Base-by-base conservation (phyloP, 2,113 vertebrate species). In the Gymnobelideus leadbeateri region DNA sequence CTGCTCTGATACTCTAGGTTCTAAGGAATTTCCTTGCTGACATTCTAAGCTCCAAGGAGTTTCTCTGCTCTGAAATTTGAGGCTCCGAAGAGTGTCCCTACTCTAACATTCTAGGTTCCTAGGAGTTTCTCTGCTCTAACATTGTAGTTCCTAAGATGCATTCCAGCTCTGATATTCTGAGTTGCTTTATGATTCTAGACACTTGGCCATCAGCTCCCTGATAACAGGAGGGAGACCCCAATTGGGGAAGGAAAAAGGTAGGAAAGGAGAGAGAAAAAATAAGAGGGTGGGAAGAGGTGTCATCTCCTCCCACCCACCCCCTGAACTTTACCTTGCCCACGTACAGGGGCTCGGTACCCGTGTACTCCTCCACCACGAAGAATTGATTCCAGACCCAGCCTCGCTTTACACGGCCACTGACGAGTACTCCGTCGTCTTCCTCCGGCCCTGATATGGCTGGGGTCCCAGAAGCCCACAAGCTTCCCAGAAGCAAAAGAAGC, bases 371-470 rank as follows among this genome's bases (percentile, higher is more conserved):
- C 98, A 99, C 99, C 97, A 99, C 99, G 93, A 99, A 99, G 98
- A 99, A 99, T 94, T 99, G 99, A 97, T 99, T 99, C 99, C 99
- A 99, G 95, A 99, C 99, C 99, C 99, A 99, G 98, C 99, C 99
- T n/a, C 99, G 99, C 98, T 99, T 99, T 94, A 99, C 99, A 54
- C 99, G 98, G 91, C 99, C 99, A 0, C 98, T 4, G 0, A 98
- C 98, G n/a, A 98, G 98, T 61, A 98, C 96, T 0, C 95, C 91
- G n/a, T 98, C 98, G 8, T 99, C 98, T 95, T 97, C 98, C 96
- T 47, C 47, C 47, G 96, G 0, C 93, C 97, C 0, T 1, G 31
- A 93, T 8, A 96, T 97, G 16, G 97, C 95, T 9, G 97, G 97
- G 0, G 96, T 97, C 77, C 98, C 97, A 7, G 96, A 94, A 0